Conservation (phyloP, 2,113 vertebrate genomes). For the Girardinichthys multiradiatus region DNA sequence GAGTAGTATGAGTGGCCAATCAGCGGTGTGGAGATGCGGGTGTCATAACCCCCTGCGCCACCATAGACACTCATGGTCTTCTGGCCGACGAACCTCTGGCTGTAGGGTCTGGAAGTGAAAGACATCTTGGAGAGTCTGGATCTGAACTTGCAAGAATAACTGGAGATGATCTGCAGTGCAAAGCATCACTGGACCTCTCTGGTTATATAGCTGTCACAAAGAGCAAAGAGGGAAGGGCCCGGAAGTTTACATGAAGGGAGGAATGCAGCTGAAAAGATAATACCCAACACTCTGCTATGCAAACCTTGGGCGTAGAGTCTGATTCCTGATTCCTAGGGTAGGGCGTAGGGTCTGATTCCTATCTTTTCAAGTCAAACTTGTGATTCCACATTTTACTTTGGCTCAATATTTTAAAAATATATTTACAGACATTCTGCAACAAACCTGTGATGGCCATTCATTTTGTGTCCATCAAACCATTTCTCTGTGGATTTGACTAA, state of each 20-base stretch:
- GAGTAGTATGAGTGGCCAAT: constrained; percentile 2
- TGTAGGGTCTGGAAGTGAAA: constrained; percentile 34
- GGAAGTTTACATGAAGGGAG: constrained; percentile 17
- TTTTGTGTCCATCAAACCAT: too few species aligned
- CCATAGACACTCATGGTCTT: constrained; percentile 72
- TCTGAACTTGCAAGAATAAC: constrained; percentile 32
- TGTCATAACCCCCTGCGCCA: constrained; percentile 69
- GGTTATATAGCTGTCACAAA: constrained; percentile 57
- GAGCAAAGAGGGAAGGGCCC: constrained; percentile 53
- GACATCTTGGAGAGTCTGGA: constrained; percentile 66
- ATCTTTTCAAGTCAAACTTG: constrained; percentile 55
- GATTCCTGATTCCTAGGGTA: too few species aligned
- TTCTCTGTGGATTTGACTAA: too few species aligned
- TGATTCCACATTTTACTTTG: constrained; percentile 51
- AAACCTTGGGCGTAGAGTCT: constrained; percentile 28
- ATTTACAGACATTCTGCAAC: too few species aligned
- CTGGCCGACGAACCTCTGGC: constrained; percentile 27
- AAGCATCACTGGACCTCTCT: constrained; percentile 26
- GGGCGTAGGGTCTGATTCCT: not conserved
- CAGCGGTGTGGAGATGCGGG: constrained; percentile 58
- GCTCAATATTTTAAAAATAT: too few species aligned
- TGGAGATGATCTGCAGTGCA: constrained; percentile 60
- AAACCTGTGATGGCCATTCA: too few species aligned
- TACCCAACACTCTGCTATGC: constrained; percentile 15
- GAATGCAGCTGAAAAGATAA: constrained; percentile 44